Percentiles rank a stretch among this genome's conserved stretches.
Evolutionary conservation across 2,888 invertebrate species (phyloP).

Genomic region (Cyclophora albipunctata): DNA sequence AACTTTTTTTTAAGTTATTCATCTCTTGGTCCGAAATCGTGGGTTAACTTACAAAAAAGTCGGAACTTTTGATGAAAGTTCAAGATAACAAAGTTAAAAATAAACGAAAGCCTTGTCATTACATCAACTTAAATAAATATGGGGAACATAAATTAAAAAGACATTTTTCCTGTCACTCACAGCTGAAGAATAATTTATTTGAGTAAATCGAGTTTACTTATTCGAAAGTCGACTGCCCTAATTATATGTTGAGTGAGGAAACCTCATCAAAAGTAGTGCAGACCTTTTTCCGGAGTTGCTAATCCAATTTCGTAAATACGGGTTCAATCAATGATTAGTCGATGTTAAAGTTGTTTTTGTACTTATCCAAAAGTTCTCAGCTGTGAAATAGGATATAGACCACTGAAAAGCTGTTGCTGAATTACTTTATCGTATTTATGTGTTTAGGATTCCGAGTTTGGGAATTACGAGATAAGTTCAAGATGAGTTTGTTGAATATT

Average conservation of each 20-base stretch:
- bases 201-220: background rate
- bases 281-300: conserved; percentile 21
- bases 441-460: no score
- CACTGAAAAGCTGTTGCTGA: background rate
- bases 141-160: no score
- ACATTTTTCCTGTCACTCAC: conserved; percentile 1
- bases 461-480: no score
- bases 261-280: conserved; percentile 24
- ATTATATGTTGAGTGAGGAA: conserved; percentile 12
- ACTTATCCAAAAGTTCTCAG: conserved; percentile 9
- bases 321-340: conserved; percentile 21
- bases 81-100: no score
- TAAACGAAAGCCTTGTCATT: no score
- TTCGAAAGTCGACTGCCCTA: background rate
- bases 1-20: no score
- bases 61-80: no score
- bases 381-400: conserved; percentile 8
- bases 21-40: no score
- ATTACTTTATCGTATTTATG: no score
- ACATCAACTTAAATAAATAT: no score
- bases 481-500: no score
- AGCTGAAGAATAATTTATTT: background rate
- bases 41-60: no score
- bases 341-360: conserved; percentile 9
- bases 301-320: conserved; percentile 22